Conservation (phyloP, 2,888 invertebrate genomes). For the Drosophila melanosoma region DNA sequence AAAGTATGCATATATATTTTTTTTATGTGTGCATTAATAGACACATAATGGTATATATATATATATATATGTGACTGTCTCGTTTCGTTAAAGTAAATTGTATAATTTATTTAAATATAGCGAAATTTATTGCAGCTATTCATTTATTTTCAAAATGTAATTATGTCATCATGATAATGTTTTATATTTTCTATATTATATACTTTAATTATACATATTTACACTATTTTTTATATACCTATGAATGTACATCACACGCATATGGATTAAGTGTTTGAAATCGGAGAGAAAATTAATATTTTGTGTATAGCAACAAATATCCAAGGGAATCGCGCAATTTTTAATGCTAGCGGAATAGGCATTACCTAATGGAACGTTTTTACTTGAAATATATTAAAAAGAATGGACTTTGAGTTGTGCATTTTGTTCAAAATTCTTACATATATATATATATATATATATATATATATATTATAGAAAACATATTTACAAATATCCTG, state of each 20-base stretch:
- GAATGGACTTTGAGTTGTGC: conserved; percentile 41
- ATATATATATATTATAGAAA: conserved; percentile 44
- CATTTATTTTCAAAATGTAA: conserved; percentile 66
- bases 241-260: conserved; percentile 42
- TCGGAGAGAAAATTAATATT: conserved; percentile 9
- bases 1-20: conserved; percentile 44
- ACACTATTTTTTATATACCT: conserved; percentile 49
- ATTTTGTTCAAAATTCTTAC: conserved; percentile 57
- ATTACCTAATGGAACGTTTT: conserved; percentile 40
- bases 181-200: conserved; percentile 45
- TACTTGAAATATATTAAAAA: conserved; percentile 26
- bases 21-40: conserved; percentile 24
- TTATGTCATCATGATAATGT: conserved; percentile 54
- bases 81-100: conserved; percentile 71
- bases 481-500: conserved; percentile 53
- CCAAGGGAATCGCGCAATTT: conserved; percentile 28
- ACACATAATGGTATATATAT: conserved; percentile 28
- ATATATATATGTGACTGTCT: conserved; percentile 39
- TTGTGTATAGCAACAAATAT: conserved; percentile 27
- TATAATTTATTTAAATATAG: conserved; percentile 71
- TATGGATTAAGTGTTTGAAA: conserved; percentile 33
- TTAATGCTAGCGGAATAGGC: conserved; percentile 35
- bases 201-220: conserved; percentile 34
- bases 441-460: conserved; percentile 49
- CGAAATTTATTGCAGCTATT: conserved; percentile 48